These are phyloP conservation scores for Cantharis lateralis DNA, from an alignment of 2,888 invertebrate species.

Conservation along the genomic window DNA sequence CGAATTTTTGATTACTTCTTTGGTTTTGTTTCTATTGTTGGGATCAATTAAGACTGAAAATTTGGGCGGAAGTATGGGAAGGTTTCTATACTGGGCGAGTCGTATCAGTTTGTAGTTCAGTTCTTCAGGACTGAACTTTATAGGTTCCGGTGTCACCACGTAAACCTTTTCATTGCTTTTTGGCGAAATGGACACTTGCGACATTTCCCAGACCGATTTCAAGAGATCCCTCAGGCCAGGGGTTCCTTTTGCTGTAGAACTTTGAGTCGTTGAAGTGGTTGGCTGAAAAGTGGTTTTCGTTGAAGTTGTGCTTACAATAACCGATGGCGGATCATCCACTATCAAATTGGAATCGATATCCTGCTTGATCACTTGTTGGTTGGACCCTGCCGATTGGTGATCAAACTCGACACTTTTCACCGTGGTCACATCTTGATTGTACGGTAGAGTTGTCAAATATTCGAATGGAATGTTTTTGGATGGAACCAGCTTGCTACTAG, in stretches of 20 bases:
- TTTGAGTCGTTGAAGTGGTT: neutral
- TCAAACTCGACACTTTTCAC: slow-evolving; percentile 35
- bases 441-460: slow-evolving; percentile 69
- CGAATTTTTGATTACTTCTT: slow-evolving; percentile 10
- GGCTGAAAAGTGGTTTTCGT: neutral
- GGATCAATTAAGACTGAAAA: slow-evolving; percentile 33
- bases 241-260: slow-evolving; percentile 21
- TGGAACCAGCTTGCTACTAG: slow-evolving; percentile 59
- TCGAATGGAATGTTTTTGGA: slow-evolving; percentile 80
- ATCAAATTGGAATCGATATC: slow-evolving; percentile 49
- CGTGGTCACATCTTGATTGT: slow-evolving; percentile 34
- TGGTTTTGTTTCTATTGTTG: slow-evolving; percentile 15
- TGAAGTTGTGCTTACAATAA: slow-evolving; percentile 9
- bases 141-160: slow-evolving; percentile 79
- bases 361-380: slow-evolving; percentile 33
- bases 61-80: slow-evolving; percentile 56
- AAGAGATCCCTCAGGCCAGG: slow-evolving; percentile 42
- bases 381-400: slow-evolving; percentile 45
- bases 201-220: slow-evolving; percentile 67
- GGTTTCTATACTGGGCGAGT: slow-evolving; percentile 46
- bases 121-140: slow-evolving; percentile 51
- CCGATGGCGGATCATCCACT: slow-evolving; percentile 8
- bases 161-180: slow-evolving; percentile 80
- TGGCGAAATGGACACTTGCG: slow-evolving; percentile 75
- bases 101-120: slow-evolving; percentile 47